Base-by-base conservation (phyloP, 2,888 invertebrate genomes). In the Campopleginae sp. region DNA sequence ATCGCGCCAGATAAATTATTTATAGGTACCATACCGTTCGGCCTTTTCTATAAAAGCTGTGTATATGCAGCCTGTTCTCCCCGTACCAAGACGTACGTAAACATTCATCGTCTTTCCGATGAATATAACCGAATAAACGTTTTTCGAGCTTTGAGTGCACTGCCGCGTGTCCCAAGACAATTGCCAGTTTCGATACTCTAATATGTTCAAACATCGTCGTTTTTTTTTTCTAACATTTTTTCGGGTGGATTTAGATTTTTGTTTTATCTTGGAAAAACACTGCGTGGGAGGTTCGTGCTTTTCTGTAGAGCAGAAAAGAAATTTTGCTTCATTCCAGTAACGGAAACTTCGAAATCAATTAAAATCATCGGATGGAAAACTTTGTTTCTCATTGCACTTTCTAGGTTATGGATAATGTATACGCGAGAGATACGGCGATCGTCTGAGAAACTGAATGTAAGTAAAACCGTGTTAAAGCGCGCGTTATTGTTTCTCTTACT, bases 1-100 rank as follows among this genome's bases (percentile, higher is more conserved):
- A 78, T 83, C 79, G 71, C 79, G 71, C 76, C 82, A 74, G 88
- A 91, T 91, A 90, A 90, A 91, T 91, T 90, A 91, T 91, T 91
- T 91, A 91, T 91, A 58, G 27, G 58, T 27, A 87, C 86, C 88
- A 78, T 65, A 81, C 72, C 85, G 85, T 87, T 83, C 80, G 80
- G 79, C 75, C 82, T 88, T 87, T 87, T 82, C 88, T 87, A 63
- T 83, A 86, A 46, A 72, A 68, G 74, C 76, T 66, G 77, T 72
- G 38, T 80, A 54, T 46, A 10, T 31, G 46, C 61, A 75, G 51
- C 23, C 68, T 23, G 19, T 70, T 70, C 44, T 70, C 27, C 80
- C 38, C 33, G 2, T 42, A 17, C 27, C 19, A 71, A 44, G 17
- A 76, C 58, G 4, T 7, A 61, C 23, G 46, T 44, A 71, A 19